A percentile compares a stretch with the other conserved stretches of the same genome.
These are phyloP conservation scores for Antrozous pallidus DNA, from an alignment of 2,797 vertebrate species.

Conservation along the genomic window DNA sequence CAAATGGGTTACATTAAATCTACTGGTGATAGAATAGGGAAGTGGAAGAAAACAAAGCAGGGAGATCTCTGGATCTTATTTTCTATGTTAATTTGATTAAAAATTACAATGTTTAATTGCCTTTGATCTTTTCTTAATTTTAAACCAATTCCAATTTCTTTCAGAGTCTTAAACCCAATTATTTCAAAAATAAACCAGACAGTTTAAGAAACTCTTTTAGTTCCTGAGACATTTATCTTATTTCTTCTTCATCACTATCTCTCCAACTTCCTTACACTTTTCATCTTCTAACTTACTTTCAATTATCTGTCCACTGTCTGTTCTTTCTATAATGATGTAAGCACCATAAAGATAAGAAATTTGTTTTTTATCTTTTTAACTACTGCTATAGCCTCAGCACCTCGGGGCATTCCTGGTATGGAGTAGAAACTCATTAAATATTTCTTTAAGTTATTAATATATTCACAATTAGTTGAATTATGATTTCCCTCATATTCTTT, in stretches of 20 bases:
- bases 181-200: neutral
- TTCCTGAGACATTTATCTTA: neutral
- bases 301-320: neutral
- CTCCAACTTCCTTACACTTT: neutral
- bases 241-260: neutral
- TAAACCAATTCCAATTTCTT: neutral
- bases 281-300: neutral
- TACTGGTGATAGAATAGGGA: neutral
- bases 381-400: neutral
- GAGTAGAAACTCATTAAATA: neutral
- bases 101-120: neutral
- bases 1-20: neutral
- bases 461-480: neutral
- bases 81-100: neutral
- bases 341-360: neutral
- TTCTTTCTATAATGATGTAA: neutral
- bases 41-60: neutral
- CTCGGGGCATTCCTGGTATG: neutral
- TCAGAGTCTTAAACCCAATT: neutral
- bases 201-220: neutral
- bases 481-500: neutral
- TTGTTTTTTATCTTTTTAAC: neutral
- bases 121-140: conserved; percentile 2
- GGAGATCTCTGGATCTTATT: neutral
- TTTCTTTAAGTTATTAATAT: neutral